Conservation (phyloP, 2,113 vertebrate species). For the Neotoma lepida region DNA sequence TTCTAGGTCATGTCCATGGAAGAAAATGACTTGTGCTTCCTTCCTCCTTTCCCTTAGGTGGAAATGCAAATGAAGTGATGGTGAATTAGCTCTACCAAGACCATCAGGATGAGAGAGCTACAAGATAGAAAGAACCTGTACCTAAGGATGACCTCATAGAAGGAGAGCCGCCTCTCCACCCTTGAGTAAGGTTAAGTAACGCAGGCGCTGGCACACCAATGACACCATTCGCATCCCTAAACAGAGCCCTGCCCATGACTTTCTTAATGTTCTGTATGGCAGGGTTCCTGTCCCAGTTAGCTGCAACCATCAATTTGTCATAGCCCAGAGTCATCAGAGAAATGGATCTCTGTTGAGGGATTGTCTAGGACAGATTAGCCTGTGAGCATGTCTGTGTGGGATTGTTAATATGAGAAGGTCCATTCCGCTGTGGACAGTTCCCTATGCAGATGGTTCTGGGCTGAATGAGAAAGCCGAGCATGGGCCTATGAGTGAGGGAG, state of each 20-base stretch:
- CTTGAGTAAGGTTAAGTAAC: not conserved
- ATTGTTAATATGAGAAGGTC: not conserved
- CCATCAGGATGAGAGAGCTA: not conserved
- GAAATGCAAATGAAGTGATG: conserved; percentile 38
- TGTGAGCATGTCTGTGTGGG: not conserved
- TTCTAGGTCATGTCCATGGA: conserved; percentile 46
- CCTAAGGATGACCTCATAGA: not conserved
- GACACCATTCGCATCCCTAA: not conserved
- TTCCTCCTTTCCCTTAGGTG: conserved; percentile 15
- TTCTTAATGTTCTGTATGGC: not conserved
- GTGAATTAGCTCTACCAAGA: not conserved
- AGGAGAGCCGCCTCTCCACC: not conserved
- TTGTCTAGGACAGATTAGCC: not conserved
- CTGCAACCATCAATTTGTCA: not conserved
- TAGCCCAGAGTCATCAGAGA: not conserved
- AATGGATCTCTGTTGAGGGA: not conserved
- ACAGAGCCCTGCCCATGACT: not conserved
- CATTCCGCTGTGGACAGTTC: not conserved
- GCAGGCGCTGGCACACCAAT: not conserved
- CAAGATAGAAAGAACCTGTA: not conserved
- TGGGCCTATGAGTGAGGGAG: too few species aligned
- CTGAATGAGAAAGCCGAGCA: not conserved
- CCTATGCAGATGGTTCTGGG: not conserved
- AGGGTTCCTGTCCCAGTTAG: not conserved
- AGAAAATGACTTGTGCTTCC: conserved; percentile 43